Conservation (phyloP, 2,888 invertebrate species). For the Crocallis elinguaria region DNA sequence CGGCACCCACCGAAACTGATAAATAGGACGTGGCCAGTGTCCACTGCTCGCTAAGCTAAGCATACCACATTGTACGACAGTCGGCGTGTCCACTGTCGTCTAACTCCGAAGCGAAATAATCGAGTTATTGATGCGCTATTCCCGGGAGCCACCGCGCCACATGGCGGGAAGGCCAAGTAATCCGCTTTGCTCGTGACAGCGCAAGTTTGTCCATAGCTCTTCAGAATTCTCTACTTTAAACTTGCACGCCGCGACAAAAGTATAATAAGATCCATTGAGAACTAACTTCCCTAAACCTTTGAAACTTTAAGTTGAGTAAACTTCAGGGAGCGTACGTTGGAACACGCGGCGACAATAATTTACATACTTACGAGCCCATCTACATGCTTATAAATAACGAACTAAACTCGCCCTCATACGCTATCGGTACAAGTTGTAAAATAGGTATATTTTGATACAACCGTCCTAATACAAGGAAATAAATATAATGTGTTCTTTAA, state of each 20-base stretch:
- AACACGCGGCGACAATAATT: constrained; percentile 26
- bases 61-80: constrained; percentile 30
- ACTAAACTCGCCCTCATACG: not conserved
- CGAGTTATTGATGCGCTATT: constrained; percentile 62
- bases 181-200: constrained; percentile 65
- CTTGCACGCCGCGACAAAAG: constrained; percentile 65
- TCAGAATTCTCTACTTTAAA: constrained; percentile 64
- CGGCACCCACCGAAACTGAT: constrained; percentile 31
- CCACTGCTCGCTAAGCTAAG: constrained; percentile 11
- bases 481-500: too few species aligned
- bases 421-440: too few species aligned
- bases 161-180: constrained; percentile 55
- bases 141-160: constrained; percentile 43
- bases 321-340: constrained; percentile 23
- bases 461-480: too few species aligned
- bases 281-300: constrained; percentile 52
- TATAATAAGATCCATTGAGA: constrained; percentile 64
- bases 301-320: constrained; percentile 43
- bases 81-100: constrained; percentile 38
- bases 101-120: constrained; percentile 55
- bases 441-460: too few species aligned
- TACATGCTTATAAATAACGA: constrained; percentile 16
- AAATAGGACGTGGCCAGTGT: constrained; percentile 27
- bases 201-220: constrained; percentile 70
- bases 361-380: constrained; percentile 22